A percentile compares a stretch with the other conserved stretches of the same genome.
Conservation (phyloP, 2,797 vertebrate species). For the Scolopax rusticola region DNA sequence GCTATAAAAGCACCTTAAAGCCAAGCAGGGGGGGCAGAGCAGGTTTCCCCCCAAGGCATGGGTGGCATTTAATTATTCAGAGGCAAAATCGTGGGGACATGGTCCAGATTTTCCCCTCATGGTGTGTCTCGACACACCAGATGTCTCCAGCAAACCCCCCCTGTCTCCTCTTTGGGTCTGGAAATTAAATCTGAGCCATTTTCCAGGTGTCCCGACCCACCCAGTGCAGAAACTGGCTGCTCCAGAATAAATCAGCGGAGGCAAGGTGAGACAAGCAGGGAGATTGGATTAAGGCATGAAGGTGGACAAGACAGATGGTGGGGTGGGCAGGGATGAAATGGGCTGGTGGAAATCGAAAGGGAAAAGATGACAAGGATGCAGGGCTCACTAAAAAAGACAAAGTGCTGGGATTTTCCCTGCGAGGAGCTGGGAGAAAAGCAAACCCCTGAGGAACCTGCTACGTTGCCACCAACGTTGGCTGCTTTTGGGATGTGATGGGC, state of each 20-base stretch:
- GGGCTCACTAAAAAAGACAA: background rate
- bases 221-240: accelerated
- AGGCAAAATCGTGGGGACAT: background rate
- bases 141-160: background rate
- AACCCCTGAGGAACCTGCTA: background rate
- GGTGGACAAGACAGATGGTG: slow-evolving; percentile 38
- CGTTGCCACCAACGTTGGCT: accelerated
- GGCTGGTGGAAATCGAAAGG: background rate
- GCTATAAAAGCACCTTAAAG: background rate
- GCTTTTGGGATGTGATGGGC: background rate
- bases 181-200: background rate
- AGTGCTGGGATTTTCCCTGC: background rate
- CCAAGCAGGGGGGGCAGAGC: background rate
- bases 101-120: accelerated
- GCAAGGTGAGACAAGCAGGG: background rate
- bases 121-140: accelerated
- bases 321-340: background rate
- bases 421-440: background rate
- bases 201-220: background rate
- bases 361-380: background rate
- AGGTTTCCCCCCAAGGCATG: background rate
- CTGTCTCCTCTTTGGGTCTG: background rate
- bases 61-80: background rate
- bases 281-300: background rate
- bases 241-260: background rate